These are phyloP conservation scores for Proisotoma minuta DNA, from an alignment of 2,888 invertebrate species.

Conservation along the genomic window DNA sequence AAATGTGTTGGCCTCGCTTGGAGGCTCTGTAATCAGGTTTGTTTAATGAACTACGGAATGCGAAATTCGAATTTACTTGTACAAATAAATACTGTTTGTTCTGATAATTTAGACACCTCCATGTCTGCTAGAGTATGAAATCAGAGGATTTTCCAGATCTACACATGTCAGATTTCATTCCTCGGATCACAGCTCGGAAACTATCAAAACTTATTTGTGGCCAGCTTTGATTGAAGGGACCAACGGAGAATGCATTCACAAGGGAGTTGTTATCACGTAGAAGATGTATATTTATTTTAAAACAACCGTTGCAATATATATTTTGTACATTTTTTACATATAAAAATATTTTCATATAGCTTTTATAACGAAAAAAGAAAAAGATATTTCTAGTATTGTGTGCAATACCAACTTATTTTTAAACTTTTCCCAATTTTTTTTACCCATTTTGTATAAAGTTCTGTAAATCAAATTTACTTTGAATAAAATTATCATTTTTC, in stretches of 20 bases:
- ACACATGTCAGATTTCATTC: slow-evolving; percentile 74
- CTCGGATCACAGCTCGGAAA: slow-evolving; percentile 68
- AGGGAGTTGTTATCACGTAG: slow-evolving; percentile 78
- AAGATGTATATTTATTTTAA: neutral
- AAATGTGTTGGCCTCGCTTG: slow-evolving; percentile 82
- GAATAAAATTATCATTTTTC: too few relatives aligned
- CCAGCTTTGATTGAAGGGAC: slow-evolving; percentile 69
- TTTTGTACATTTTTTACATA: neutral
- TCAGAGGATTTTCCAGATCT: slow-evolving; percentile 63
- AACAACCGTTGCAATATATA: neutral
- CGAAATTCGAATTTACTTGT: neutral
- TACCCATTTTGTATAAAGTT: too few relatives aligned
- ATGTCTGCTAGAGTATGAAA: slow-evolving; percentile 56
- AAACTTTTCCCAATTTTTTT: too few relatives aligned
- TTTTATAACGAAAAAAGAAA: too few relatives aligned
- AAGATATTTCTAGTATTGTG: too few relatives aligned
- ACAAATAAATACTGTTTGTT: slow-evolving; percentile 32
- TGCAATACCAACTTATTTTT: too few relatives aligned
- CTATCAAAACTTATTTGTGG: slow-evolving; percentile 78
- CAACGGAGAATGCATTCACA: slow-evolving; percentile 68
- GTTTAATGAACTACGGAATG: neutral
- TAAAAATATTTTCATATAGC: too few relatives aligned
- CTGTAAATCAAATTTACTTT: too few relatives aligned
- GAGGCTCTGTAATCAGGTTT: slow-evolving; percentile 70
- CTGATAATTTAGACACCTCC: slow-evolving; percentile 50